A percentile compares a stretch with the other conserved stretches of the same genome.
Conservation (phyloP, 2,888 invertebrate species). For the Colletes collaris region DNA sequence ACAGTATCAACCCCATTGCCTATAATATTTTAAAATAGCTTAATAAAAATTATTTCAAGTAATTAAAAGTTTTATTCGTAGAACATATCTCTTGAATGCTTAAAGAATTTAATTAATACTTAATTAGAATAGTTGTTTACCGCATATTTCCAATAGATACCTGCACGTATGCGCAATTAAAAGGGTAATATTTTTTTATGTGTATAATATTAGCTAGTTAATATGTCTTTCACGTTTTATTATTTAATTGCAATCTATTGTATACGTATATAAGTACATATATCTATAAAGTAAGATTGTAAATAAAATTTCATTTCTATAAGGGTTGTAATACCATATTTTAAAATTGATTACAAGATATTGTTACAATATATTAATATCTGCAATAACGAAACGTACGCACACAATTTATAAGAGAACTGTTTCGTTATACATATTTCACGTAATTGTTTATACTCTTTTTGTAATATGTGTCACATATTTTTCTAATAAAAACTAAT, state of each 20-base stretch:
- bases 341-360: not conserved
- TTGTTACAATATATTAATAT: not conserved
- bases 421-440: no score
- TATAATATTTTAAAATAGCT: conserved; percentile 55
- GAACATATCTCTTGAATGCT: conserved; percentile 2
- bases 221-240: conserved; percentile 19
- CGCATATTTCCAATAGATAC: not conserved
- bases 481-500: no score
- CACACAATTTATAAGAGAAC: not conserved
- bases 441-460: not conserved
- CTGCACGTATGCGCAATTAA: not conserved
- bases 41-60: not conserved
- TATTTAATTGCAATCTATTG: conserved; percentile 26
- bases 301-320: conserved; percentile 29
- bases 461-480: no score
- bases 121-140: not conserved
- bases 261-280: conserved; percentile 6
- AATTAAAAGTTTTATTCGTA: not conserved
- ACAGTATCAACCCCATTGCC: conserved; percentile 53
- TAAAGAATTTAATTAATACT: not conserved
- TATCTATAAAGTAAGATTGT: conserved; percentile 4
- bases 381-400: conserved; percentile 14
- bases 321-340: not conserved
- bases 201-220: conserved; percentile 26
- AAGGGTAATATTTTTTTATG: not conserved